Evolutionary conservation across 2,888 invertebrate genomes (phyloP).

Genomic region (Cataglyphis livida): DNA sequence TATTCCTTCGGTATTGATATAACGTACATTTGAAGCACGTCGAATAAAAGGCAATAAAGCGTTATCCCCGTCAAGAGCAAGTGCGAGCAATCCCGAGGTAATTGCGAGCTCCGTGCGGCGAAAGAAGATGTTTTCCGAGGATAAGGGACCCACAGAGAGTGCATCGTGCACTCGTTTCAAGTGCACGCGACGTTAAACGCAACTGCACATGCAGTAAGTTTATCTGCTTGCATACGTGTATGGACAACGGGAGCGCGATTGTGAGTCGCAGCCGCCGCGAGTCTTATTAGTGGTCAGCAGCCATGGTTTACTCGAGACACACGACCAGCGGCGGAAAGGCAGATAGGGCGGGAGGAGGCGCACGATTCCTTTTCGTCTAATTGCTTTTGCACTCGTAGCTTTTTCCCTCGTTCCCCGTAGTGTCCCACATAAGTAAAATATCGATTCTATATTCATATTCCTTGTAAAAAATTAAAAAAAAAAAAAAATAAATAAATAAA

Average conservation of each 20-base stretch:
- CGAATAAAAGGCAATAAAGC: background rate
- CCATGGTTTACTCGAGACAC: constrained; percentile 10
- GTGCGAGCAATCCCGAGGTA: background rate
- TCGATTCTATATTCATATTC: background rate
- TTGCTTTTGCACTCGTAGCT: constrained; percentile 59
- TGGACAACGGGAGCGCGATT: background rate
- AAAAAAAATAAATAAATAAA: background rate
- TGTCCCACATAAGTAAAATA: background rate
- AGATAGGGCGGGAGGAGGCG: constrained; percentile 12
- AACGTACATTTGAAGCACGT: background rate
- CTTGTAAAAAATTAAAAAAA: background rate
- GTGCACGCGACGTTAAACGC: constrained; percentile 68
- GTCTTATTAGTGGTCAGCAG: constrained; percentile 46
- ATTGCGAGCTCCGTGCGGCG: constrained; percentile 10
- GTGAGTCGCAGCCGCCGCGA: constrained; percentile 17
- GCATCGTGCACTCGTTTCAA: constrained; percentile 42
- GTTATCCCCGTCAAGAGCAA: background rate
- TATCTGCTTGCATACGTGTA: constrained; percentile 5
- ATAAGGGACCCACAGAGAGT: constrained; percentile 53
- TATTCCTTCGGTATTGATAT: background rate
- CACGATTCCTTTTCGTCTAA: constrained; percentile 64
- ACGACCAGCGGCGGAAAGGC: background rate
- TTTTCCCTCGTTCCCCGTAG: background rate
- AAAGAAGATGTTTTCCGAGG: constrained; percentile 66
- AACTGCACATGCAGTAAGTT: constrained; percentile 34